These are phyloP conservation scores for Dendrolimus kikuchii DNA, from an alignment of 1,140 invertebrate species.

Conservation along the genomic window DNA sequence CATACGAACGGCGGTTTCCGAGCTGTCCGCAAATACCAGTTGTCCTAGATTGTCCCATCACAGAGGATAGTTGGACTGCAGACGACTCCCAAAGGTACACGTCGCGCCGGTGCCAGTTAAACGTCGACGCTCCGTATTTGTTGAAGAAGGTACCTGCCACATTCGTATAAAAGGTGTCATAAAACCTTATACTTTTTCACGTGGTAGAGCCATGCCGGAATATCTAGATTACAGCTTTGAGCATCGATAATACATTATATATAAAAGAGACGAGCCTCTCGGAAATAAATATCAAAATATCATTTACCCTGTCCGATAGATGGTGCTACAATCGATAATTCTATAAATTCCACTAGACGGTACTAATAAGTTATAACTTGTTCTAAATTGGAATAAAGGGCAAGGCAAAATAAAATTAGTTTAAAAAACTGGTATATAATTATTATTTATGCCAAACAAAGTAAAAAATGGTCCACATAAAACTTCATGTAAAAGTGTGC, in stretches of 20 bases:
- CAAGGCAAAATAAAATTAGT: no score
- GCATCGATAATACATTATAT: no score
- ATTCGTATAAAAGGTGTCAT: not conserved
- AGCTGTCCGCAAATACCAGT: conserved; percentile 96
- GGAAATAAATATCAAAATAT: not conserved
- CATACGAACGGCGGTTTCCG: conserved; percentile 94
- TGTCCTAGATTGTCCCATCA: conserved; percentile 91
- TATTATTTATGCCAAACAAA: no score
- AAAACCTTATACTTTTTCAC: not conserved
- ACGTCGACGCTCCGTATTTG: conserved; percentile 96
- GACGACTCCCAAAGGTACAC: conserved; percentile 88
- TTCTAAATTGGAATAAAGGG: no score
- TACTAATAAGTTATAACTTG: no score
- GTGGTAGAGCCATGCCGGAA: no score
- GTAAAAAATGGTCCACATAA: no score
- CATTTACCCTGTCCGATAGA: not conserved
- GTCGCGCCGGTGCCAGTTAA: conserved; percentile 92
- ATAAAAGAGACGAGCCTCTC: not conserved
- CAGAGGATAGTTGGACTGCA: conserved; percentile 82
- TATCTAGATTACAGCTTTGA: no score
- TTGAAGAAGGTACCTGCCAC: conserved; percentile 86
- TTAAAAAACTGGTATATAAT: no score
- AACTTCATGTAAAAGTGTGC: no score
- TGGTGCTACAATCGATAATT: no score
- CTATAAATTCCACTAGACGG: no score